phyloP scores from a whole-genome alignment of 1,140 invertebrate genomes.

The Pararge aegeria region DNA sequence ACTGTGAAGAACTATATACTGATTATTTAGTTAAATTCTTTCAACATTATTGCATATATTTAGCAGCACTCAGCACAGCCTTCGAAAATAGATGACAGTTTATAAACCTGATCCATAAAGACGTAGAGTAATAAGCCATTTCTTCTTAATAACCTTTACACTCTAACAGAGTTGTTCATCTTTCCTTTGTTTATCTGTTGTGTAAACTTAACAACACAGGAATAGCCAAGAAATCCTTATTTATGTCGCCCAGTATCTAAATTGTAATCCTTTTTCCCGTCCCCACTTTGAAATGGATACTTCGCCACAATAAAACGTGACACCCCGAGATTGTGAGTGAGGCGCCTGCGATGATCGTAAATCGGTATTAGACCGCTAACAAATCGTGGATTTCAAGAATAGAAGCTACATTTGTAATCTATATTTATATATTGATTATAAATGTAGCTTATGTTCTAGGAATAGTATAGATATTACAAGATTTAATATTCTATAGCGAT shows the following conservation, averaged over 20 bases:
- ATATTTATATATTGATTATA: too few relatives aligned
- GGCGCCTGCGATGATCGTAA: not conserved
- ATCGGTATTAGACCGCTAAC: not conserved
- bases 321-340: not conserved
- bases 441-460: too few relatives aligned
- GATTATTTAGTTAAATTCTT: too few relatives aligned
- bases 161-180: not conserved
- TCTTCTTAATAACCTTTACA: not conserved
- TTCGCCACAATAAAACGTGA: constrained; percentile 8
- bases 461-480: too few relatives aligned
- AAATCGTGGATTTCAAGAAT: not conserved
- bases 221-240: constrained; percentile 22
- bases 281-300: constrained; percentile 9
- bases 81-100: too few relatives aligned
- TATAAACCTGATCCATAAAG: too few relatives aligned
- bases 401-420: too few relatives aligned
- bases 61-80: too few relatives aligned
- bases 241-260: constrained; percentile 13
- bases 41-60: too few relatives aligned
- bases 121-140: not conserved
- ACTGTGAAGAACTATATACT: too few relatives aligned
- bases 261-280: constrained; percentile 17
- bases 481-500: too few relatives aligned
- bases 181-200: not conserved
- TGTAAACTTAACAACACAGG: constrained; percentile 1